phyloP scores from a whole-genome alignment of 2,797 vertebrate genomes.

The Gouania willdenowi region DNA sequence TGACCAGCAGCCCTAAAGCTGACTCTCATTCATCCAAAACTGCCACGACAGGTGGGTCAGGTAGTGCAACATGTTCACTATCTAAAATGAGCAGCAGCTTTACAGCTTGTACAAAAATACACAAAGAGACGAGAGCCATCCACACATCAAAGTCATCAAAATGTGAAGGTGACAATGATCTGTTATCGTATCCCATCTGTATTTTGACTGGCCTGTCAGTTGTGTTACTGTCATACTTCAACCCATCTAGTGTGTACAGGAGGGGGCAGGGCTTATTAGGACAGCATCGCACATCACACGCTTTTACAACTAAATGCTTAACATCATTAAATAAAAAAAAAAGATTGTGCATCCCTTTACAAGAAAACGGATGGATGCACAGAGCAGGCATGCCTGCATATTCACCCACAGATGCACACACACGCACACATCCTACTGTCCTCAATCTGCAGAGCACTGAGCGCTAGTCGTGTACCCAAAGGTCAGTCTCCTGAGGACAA shows the following conservation, averaged over 20 bases:
- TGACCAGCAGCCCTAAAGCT: too few species aligned
- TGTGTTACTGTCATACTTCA: conserved; percentile 61
- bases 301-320: conserved; percentile 13
- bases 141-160: conserved; percentile 34
- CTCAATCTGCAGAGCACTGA: conserved; percentile 6
- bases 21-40: too few species aligned
- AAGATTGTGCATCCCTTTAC: conserved; percentile 8
- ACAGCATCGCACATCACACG: conserved; percentile 15
- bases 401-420: too few species aligned
- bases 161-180: conserved; percentile 44
- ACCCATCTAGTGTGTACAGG: conserved; percentile 30
- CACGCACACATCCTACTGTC: neutral
- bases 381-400: conserved; percentile 8
- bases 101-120: neutral
- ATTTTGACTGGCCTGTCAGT: conserved; percentile 47
- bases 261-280: conserved; percentile 23
- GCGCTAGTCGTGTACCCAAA: conserved; percentile 32
- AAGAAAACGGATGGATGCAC: conserved; percentile 12
- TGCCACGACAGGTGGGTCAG: too few species aligned
- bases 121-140: conserved; percentile 10
- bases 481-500: conserved; percentile 24
- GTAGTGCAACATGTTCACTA: too few species aligned
- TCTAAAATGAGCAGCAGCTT: too few species aligned
- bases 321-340: conserved; percentile 1
- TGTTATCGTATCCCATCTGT: conserved; percentile 48